These are phyloP conservation scores for Oreocharis arfaki DNA, from an alignment of 2,113 vertebrate genomes.

Conservation along the genomic window DNA sequence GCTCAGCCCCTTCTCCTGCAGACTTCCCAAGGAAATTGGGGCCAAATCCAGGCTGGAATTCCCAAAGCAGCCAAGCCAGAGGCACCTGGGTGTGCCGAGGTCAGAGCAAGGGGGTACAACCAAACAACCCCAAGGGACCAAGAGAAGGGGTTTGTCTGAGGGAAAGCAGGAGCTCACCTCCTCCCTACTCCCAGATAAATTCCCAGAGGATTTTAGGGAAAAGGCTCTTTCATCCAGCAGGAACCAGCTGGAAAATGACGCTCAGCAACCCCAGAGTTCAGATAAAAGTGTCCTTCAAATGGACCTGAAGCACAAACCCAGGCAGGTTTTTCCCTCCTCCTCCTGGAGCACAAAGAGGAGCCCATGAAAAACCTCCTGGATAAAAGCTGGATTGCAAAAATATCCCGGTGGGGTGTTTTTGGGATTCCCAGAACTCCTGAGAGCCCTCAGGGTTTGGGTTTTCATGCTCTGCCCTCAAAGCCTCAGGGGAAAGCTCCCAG, in stretches of 20 bases:
- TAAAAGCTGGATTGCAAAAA: background rate
- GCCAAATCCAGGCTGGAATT: background rate
- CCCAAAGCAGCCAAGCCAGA: background rate
- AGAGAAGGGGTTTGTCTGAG: background rate
- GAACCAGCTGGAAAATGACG: background rate
- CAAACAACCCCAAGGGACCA: no score
- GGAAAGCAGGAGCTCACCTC: background rate
- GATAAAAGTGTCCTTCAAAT: rapidly evolving
- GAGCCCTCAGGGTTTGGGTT: background rate
- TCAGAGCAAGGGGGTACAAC: background rate
- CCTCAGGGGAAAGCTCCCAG: background rate
- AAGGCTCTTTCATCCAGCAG: background rate
- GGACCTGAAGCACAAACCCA: background rate
- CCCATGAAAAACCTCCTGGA: rapidly evolving
- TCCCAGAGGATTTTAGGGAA: background rate
- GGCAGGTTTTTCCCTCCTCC: background rate
- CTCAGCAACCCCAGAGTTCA: background rate
- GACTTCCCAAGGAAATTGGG: background rate
- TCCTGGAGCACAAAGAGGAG: background rate
- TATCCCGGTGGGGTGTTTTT: background rate
- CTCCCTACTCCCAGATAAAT: background rate
- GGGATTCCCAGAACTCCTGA: background rate
- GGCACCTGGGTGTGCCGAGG: rapidly evolving
- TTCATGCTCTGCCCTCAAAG: background rate
- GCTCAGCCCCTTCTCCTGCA: background rate